Base-by-base conservation (phyloP, 2,113 vertebrate species). In the Alectura lathami region DNA sequence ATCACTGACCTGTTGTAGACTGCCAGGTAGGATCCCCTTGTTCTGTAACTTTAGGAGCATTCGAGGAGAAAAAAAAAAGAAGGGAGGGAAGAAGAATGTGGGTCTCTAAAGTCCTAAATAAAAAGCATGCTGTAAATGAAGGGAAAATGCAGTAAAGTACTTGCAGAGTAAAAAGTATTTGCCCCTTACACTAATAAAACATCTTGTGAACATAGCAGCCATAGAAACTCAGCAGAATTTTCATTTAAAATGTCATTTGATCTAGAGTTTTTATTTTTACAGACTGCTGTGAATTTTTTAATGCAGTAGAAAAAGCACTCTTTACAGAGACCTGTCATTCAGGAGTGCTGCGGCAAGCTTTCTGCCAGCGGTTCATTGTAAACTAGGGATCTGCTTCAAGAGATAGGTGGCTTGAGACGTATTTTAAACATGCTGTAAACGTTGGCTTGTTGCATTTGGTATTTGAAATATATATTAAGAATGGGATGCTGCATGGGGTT, bases 1-100 rank as follows among this genome's bases (percentile, higher is more conserved):
- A 99, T 99, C 99, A 98, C 87, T 99, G 98, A 98, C 98, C 98
- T 98, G 98, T 98, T 97, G 94, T 97, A 97, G 94, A 93, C 88
- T 94, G 95, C 96, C 97, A 97, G 95, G 97, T 98, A 98, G 96
- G 96, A 87, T 96, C 97, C 94, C 95, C 94, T 94, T 97, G 96
- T 97, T 97, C 97, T 96, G 97, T 97, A 97, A 98, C 93, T 97
- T 97, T 97, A 97, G 94, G 92, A 98, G 96, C 94, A 70, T 95
- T 97, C 92, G 96, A 94, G 47, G 70, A 60, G 92, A 80, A 89
- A 93, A 75, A 66, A 81, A 80, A 89, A 70, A 63, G 42, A 62
- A 45, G 63, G 42, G 80, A n/a, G 82, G 89, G 79, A 54, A 92
- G 80, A 83, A 86, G 95, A 96, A 94, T 93, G 72, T 75, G 85